These are phyloP conservation scores for Sisyra terminalis DNA, from an alignment of 2,888 invertebrate species.

Conservation along the genomic window DNA sequence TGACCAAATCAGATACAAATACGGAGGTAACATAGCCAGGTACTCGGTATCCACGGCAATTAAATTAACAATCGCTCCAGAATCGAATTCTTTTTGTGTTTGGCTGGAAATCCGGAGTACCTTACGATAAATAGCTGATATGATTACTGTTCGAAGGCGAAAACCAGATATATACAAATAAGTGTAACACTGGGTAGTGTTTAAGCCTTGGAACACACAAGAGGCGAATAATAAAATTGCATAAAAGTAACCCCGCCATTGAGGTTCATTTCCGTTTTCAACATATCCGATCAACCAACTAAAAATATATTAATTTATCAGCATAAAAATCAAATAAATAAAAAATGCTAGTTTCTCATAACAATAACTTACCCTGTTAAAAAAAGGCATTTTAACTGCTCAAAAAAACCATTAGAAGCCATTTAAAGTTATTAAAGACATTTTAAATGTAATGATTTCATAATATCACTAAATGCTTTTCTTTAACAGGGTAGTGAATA, in stretches of 20 bases:
- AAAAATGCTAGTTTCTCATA: no score
- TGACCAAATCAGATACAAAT: slow-evolving; percentile 81
- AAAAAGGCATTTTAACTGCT: no score
- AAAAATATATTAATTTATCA: no score
- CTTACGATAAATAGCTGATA: slow-evolving; percentile 82
- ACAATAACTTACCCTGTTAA: no score
- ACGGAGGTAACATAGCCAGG: slow-evolving; percentile 70
- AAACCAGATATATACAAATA: slow-evolving; percentile 82
- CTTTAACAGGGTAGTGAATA: no score
- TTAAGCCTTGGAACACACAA: slow-evolving; percentile 60
- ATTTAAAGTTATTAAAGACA: no score
- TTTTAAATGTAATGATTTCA: no score
- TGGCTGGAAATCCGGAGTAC: slow-evolving; percentile 64
- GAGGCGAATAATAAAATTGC: slow-evolving; percentile 50
- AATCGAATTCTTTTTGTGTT: slow-evolving; percentile 65
- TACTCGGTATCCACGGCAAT: slow-evolving; percentile 86
- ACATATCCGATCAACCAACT: slow-evolving; percentile 49
- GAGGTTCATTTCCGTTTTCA: slow-evolving; percentile 29
- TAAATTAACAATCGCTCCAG: slow-evolving; percentile 83
- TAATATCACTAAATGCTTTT: no score
- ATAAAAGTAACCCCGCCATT: slow-evolving; percentile 80
- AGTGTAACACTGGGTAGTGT: slow-evolving; percentile 83
- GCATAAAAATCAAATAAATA: no score
- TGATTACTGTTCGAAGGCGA: slow-evolving; percentile 72
- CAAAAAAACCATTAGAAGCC: no score